A percentile compares a stretch with the other conserved stretches of the same genome.
These are phyloP conservation scores for Mythimna loreyi DNA, from an alignment of 2,888 invertebrate genomes.

Conservation along the genomic window DNA sequence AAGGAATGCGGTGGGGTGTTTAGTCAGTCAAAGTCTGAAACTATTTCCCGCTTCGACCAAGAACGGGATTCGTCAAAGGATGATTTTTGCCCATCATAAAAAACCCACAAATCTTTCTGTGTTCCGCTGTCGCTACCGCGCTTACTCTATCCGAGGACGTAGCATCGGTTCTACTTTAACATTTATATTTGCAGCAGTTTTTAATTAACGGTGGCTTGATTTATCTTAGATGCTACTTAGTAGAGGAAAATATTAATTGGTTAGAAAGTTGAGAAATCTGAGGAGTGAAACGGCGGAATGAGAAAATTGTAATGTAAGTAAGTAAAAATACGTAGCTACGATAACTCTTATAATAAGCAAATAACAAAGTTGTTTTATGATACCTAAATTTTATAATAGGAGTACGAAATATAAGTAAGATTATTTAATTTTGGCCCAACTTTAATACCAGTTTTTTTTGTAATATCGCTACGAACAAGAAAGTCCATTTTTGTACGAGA, in stretches of 20 bases:
- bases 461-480: neutral
- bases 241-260: neutral
- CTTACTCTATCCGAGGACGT: neutral
- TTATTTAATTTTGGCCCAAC: neutral
- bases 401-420: neutral
- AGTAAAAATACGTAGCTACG: no score
- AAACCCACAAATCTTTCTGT: no score
- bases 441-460: neutral
- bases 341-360: no score
- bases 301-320: no score
- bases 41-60: no score
- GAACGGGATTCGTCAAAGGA: no score
- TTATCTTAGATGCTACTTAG: neutral
- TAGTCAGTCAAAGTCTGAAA: no score
- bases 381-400: no score
- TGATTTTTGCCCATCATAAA: no score
- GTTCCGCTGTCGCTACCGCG: neutral
- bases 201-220: constrained; percentile 12
- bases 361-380: no score
- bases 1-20: no score
- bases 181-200: constrained; percentile 13
- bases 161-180: constrained; percentile 14
- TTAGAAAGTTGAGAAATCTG: neutral
- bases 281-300: no score
- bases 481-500: neutral